Conservation (phyloP, 2,888 invertebrate genomes). For the Gymnoscelis rufifasciata region DNA sequence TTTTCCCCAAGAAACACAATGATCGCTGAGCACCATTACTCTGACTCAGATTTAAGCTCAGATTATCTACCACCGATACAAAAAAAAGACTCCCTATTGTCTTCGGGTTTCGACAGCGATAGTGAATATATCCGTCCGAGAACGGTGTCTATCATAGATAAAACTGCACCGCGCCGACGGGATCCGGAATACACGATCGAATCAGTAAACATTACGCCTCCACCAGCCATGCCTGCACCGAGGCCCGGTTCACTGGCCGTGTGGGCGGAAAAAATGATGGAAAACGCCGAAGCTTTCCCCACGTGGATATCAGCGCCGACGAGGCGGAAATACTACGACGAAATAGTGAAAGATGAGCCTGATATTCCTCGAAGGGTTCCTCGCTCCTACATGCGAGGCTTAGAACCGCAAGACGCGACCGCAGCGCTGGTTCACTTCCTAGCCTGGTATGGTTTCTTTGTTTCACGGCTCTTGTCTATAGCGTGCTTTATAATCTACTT, state of each 20-base stretch:
- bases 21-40: conserved; percentile 44
- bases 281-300: conserved; percentile 77
- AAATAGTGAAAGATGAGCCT: conserved; percentile 57
- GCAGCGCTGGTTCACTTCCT: conserved; percentile 83
- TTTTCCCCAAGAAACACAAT: conserved; percentile 54
- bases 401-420: conserved; percentile 86
- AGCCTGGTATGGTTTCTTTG: conserved; percentile 88
- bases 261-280: conserved; percentile 73
- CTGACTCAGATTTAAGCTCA: conserved; percentile 52
- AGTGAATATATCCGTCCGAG: conserved; percentile 62
- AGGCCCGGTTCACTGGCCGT: conserved; percentile 60
- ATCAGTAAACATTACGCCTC: conserved; percentile 69
- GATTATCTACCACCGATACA: conserved; percentile 49
- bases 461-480: conserved; percentile 84
- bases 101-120: conserved; percentile 50
- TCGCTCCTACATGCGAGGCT: conserved; percentile 79
- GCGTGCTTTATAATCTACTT: conserved; percentile 84
- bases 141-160: conserved; percentile 59
- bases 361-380: conserved; percentile 63
- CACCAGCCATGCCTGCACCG: conserved; percentile 66
- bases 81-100: conserved; percentile 27
- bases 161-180: conserved; percentile 55
- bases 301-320: conserved; percentile 71
- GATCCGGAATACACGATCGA: conserved; percentile 56
- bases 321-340: conserved; percentile 57